phyloP scores from a whole-genome alignment of 2,888 invertebrate genomes.

The Brenthis hecate region DNA sequence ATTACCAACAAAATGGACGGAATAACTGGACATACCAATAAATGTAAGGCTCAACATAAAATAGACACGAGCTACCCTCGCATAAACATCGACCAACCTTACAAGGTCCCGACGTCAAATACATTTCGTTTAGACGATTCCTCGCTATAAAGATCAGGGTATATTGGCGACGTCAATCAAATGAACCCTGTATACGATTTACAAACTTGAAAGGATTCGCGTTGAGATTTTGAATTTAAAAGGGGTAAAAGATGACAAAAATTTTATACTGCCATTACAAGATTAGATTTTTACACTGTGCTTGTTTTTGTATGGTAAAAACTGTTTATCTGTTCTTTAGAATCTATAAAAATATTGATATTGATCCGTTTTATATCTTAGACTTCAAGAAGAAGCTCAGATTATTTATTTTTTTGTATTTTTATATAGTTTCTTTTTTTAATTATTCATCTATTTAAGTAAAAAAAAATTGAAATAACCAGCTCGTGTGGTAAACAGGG shows the following conservation, averaged over 20 bases:
- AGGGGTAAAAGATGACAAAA: constrained; percentile 30
- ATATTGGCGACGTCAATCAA: constrained; percentile 51
- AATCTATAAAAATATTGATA: too few species aligned
- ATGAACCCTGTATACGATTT: constrained; percentile 66
- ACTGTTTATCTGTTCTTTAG: too few species aligned
- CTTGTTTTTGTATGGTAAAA: too few species aligned
- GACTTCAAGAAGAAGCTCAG: too few species aligned
- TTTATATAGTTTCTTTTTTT: too few species aligned
- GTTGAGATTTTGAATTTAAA: constrained; percentile 58
- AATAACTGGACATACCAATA: constrained; percentile 13
- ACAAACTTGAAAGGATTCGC: constrained; percentile 67
- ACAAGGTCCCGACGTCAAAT: constrained; percentile 36
- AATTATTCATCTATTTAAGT: too few species aligned
- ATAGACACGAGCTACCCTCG: constrained; percentile 28
- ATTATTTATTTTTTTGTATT: too few species aligned
- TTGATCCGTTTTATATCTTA: too few species aligned
- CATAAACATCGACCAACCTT: constrained; percentile 47
- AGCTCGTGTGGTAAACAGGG: too few species aligned
- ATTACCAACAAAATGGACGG: constrained; percentile 25
- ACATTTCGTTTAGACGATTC: constrained; percentile 44
- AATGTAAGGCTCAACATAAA: constrained; percentile 52
- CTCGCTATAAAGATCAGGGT: constrained; percentile 29
- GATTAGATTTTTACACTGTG: constrained; percentile 8
- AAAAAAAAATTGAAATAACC: too few species aligned
- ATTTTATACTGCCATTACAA: constrained; percentile 29